phyloP scores from a whole-genome alignment of 1,140 invertebrate genomes.

The Drosophila ambigua region DNA sequence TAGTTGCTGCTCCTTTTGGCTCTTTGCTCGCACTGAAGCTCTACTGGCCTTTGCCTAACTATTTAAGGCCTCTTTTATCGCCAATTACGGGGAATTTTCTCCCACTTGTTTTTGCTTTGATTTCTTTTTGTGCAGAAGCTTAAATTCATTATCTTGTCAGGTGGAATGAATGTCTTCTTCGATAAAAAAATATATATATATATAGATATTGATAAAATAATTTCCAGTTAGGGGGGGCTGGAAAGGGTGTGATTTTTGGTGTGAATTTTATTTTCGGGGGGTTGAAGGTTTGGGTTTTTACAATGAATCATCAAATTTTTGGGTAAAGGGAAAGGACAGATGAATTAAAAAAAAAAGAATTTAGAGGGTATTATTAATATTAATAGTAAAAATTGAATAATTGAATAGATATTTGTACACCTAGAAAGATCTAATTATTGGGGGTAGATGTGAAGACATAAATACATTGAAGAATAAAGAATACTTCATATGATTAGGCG shows the following conservation, averaged over 20 bases:
- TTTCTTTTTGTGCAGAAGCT: slow-evolving; percentile 35
- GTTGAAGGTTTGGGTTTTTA: slow-evolving; percentile 16
- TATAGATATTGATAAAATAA: slow-evolving; percentile 48
- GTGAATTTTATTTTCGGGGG: slow-evolving; percentile 21
- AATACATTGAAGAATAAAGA: too few species aligned
- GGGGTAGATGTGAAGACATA: too few species aligned
- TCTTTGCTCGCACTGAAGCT: slow-evolving; percentile 45
- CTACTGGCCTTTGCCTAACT: slow-evolving; percentile 40
- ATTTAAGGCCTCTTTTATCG: slow-evolving; percentile 59
- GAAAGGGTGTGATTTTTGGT: background rate
- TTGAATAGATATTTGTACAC: too few species aligned
- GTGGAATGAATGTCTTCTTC: slow-evolving; percentile 52
- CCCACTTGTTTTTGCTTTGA: slow-evolving; percentile 30
- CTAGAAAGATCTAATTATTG: too few species aligned
- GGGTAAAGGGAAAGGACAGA: slow-evolving; percentile 14
- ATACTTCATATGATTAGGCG: too few species aligned
- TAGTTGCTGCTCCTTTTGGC: slow-evolving; percentile 24
- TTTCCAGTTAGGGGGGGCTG: slow-evolving; percentile 14
- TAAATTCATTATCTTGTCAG: slow-evolving; percentile 69
- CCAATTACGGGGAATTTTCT: slow-evolving; percentile 44
- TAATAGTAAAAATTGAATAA: too few species aligned
- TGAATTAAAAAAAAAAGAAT: too few species aligned
- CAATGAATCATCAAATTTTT: slow-evolving; percentile 19
- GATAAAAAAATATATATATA: slow-evolving; percentile 48
- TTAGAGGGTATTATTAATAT: too few species aligned